phyloP scores from a whole-genome alignment of 1,140 invertebrate species.

The Callitettix versicolor region DNA sequence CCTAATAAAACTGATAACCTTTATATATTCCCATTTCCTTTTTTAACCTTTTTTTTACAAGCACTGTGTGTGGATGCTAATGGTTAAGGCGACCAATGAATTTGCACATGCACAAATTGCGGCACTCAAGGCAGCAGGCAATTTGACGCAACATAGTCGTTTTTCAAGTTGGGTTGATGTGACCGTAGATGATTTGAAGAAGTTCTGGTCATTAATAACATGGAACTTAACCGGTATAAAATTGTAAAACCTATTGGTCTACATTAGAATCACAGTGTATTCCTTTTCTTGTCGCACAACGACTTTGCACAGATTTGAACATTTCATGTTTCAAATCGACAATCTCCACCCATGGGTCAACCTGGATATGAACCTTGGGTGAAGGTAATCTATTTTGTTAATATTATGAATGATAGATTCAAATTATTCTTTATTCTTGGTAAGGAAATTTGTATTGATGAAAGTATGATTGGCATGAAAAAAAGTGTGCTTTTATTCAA shows the following conservation, averaged over 20 bases:
- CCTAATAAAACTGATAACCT: background rate
- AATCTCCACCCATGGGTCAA: too few species aligned
- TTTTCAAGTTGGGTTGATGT: constrained; percentile 1
- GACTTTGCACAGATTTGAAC: background rate
- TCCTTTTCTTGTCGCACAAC: constrained; percentile 2
- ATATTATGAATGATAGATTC: too few species aligned
- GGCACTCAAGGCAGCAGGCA: too few species aligned
- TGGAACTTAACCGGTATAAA: constrained; percentile 1
- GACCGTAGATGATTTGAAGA: constrained; percentile 5
- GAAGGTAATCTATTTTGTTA: too few species aligned
- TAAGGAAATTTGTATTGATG: constrained; percentile 1
- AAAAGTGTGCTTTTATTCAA: constrained; percentile 8
- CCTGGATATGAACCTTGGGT: constrained; percentile 10
- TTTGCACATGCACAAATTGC: too few species aligned
- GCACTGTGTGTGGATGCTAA: constrained; percentile 6
- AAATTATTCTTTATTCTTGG: background rate
- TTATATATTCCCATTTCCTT: too few species aligned
- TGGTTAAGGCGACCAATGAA: too few species aligned
- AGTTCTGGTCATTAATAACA: constrained; percentile 2
- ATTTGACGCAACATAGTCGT: too few species aligned
- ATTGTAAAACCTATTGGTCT: background rate
- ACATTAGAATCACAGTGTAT: background rate
- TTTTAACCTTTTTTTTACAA: background rate
- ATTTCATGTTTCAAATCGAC: background rate
- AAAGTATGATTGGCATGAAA: constrained; percentile 10